Evolutionary conservation across 2,113 vertebrate species (phyloP), one percentile per base, ranked within the genome.

Genomic region (Neodontobutis hainanensis): DNA sequence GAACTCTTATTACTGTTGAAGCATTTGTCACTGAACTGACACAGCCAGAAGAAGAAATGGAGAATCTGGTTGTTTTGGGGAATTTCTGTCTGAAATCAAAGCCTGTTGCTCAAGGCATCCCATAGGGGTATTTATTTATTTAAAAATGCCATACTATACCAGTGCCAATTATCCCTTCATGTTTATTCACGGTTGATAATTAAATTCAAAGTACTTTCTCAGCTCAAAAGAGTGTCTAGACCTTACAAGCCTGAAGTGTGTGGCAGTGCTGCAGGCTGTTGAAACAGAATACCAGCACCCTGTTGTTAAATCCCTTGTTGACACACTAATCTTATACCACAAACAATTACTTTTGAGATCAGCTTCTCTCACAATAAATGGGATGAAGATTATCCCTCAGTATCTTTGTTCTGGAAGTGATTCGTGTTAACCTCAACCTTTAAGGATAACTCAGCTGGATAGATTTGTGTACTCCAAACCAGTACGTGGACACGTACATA

Each of bases 261-360:
- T 9, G 32, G 9, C 5, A 12, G 19, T 16, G 16, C 49, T 19
- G 10, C 44, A 46, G 44, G 44, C 8, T 46, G 11, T 11, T 64
- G 36, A 43, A 53, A 32, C 56, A 65, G 53, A 70, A 49, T 67
- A 16, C 9, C 40, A 11, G 63, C 12, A 64, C 75, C 70, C 53
- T 38, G 3, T 61, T 8, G 27, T 61, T 82, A 77, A 87, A 83
- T 85, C 85, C 64, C 61, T 66, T 70, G 73, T 82, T 74, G 62
- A 77, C 46, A 53, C 68, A 27, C 84, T 89, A 74, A 87, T 78
- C 75, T 83, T 71, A 55, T 52, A 53, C 58, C 73, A 70, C 76
- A 76, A 82, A 88, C 81, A 85, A 83, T 85, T 82, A 80, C 85
- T 79, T 84, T 71, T 85, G 60, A 70, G 55, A 85, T 76, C 48